phyloP scores from a whole-genome alignment of 2,113 vertebrate species.

The Neogobius melanostomus region DNA sequence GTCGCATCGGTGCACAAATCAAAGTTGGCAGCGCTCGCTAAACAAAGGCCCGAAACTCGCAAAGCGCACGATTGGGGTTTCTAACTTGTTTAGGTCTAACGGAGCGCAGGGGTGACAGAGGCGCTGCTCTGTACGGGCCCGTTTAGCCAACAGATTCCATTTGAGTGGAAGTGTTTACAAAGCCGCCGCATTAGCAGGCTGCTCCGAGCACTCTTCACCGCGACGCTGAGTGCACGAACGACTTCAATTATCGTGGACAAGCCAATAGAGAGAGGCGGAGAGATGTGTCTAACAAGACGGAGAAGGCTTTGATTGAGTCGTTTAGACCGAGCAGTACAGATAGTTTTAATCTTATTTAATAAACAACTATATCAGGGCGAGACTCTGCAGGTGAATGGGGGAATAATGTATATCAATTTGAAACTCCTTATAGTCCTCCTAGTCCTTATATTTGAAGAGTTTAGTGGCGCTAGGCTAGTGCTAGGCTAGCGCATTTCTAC shows the following conservation, averaged over 20 bases:
- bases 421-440: no score
- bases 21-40: constrained; percentile 6
- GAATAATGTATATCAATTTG: no score
- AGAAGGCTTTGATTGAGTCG: not conserved
- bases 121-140: not conserved
- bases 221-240: constrained; percentile 1
- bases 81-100: constrained; percentile 5
- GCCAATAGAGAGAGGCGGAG: constrained; percentile 16
- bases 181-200: constrained; percentile 23
- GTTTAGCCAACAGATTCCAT: not conserved
- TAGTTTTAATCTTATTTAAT: no score
- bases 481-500: no score
- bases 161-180: constrained; percentile 16
- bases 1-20: constrained; percentile 16
- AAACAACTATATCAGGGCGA: no score
- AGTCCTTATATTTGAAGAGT: no score
- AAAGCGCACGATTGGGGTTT: not conserved
- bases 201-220: not conserved
- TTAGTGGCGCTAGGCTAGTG: no score
- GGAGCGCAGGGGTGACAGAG: not conserved
- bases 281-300: not conserved
- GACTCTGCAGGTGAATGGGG: no score
- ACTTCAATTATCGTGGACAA: constrained; percentile 33
- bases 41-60: not conserved
- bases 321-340: no score